Evolutionary conservation across 2,113 vertebrate species (phyloP), one percentile per base, ranked within the genome.

Genomic region (Odocoileus virginianus): DNA sequence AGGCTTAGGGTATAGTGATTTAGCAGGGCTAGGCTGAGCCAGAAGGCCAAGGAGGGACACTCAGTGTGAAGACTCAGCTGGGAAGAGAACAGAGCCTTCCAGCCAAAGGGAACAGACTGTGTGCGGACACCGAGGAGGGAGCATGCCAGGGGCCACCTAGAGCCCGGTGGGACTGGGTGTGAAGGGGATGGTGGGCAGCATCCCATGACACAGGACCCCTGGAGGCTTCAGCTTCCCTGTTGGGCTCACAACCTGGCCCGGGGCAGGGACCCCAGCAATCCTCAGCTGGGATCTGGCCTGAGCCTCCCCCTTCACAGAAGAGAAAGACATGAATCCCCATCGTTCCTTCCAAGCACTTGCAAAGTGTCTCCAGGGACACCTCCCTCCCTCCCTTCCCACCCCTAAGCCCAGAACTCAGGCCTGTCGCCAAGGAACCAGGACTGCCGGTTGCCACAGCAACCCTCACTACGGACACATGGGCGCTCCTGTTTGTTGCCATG

Each of bases 161-260:
- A 87, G 43, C 45, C 76, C 30, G 9, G 10, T 25, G 54, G 71
- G 19, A 45, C 45, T 27, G 55, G 28, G 58, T 36, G 17, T 0
- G 0, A 33, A 0, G 16, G 2, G 47, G 15, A 0, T 2, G 36
- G 67, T 2, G 0, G 45, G 2, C 10, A 50, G 40, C 10, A 28
- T 0, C 0, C 0, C 17, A 0, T 60, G n/a, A 45, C n/a, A 36
- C 13, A 30, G 52, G 52, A 64, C 21, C 27, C 21, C 10, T 54
- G 6, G 16, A 87, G 28, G 55, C 36, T 40, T 84, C 78, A 47
- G 28, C 55, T 36, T 61, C 36, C 16, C 45, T 14, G 4, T 4
- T n/a, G 15, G 3, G 23, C 3, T 54, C n/a, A 27, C 27, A 13
- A 1, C 28, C 15, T 61, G 14, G 45, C 30, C 15, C 10, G 2